Conservation (phyloP, 1,140 invertebrate genomes). For the Pararge aegeria region DNA sequence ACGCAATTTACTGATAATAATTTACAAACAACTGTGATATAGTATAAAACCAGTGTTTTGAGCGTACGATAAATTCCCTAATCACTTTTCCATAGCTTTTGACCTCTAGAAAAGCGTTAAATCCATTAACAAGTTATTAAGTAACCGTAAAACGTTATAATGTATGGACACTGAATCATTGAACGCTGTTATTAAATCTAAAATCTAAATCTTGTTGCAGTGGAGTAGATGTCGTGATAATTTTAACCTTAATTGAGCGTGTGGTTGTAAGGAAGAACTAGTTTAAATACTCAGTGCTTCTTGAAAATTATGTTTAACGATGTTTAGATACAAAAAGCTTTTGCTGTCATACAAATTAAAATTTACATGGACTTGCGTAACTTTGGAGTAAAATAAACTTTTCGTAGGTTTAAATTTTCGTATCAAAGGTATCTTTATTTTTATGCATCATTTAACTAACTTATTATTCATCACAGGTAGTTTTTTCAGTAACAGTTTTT, state of each 20-base stretch:
- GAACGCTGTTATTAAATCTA: slow-evolving; percentile 18
- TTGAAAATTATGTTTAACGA: too few relatives aligned
- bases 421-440: too few relatives aligned
- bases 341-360: too few relatives aligned
- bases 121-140: slow-evolving; percentile 31
- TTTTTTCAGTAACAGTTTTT: too few relatives aligned
- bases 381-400: too few relatives aligned
- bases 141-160: slow-evolving; percentile 26
- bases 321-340: too few relatives aligned
- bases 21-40: slow-evolving; percentile 33
- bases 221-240: slow-evolving; percentile 17
- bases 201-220: slow-evolving; percentile 7
- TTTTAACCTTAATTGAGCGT: slow-evolving; percentile 16
- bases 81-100: slow-evolving; percentile 33
- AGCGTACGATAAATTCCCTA: slow-evolving; percentile 36
- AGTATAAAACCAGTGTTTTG: slow-evolving; percentile 39
- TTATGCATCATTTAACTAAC: too few relatives aligned
- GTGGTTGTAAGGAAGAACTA: not conserved
- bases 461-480: too few relatives aligned
- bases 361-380: too few relatives aligned
- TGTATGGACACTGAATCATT: slow-evolving; percentile 8
- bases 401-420: too few relatives aligned
- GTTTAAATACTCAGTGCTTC: not conserved
- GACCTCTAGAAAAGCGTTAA: slow-evolving; percentile 20
- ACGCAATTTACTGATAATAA: slow-evolving; percentile 37